These are phyloP conservation scores for Nymphalis io DNA, from an alignment of 1,140 invertebrate genomes.

Conservation along the genomic window DNA sequence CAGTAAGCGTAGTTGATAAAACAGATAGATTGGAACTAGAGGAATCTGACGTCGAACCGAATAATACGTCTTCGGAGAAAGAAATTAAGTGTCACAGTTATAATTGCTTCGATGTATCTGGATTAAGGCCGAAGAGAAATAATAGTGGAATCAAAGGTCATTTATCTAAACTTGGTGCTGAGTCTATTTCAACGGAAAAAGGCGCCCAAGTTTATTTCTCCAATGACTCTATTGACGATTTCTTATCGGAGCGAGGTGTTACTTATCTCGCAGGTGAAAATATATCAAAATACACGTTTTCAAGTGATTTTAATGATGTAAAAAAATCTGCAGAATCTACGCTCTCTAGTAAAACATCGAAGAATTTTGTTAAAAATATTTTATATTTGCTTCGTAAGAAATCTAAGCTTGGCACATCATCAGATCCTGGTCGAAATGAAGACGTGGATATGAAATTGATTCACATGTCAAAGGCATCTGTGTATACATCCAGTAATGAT, in stretches of 20 bases:
- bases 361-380: conserved; percentile 59
- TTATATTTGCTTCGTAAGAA: conserved; percentile 50
- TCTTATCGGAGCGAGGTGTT: conserved; percentile 58
- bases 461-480: conserved; percentile 61
- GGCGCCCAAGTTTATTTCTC: conserved; percentile 61
- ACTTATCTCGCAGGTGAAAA: conserved; percentile 57
- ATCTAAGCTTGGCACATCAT: conserved; percentile 46
- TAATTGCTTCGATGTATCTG: conserved; percentile 34
- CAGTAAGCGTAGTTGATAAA: conserved; percentile 23
- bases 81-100: conserved; percentile 63
- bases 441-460: conserved; percentile 57
- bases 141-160: conserved; percentile 32
- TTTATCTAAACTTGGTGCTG: conserved; percentile 34
- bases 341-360: conserved; percentile 60
- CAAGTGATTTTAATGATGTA: conserved; percentile 40
- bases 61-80: conserved; percentile 50
- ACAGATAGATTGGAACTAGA: conserved; percentile 31
- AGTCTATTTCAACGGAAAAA: conserved; percentile 51
- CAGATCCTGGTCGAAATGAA: conserved; percentile 58
- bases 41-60: conserved; percentile 27
- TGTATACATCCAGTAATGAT: conserved; percentile 58
- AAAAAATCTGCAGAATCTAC: conserved; percentile 46
- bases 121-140: conserved; percentile 31
- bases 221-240: conserved; percentile 70
- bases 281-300: conserved; percentile 59